A percentile compares a stretch with the other conserved stretches of the same genome.
Evolutionary conservation across 2,888 invertebrate species (phyloP).

Genomic region (Amphipyra tragopoginis): DNA sequence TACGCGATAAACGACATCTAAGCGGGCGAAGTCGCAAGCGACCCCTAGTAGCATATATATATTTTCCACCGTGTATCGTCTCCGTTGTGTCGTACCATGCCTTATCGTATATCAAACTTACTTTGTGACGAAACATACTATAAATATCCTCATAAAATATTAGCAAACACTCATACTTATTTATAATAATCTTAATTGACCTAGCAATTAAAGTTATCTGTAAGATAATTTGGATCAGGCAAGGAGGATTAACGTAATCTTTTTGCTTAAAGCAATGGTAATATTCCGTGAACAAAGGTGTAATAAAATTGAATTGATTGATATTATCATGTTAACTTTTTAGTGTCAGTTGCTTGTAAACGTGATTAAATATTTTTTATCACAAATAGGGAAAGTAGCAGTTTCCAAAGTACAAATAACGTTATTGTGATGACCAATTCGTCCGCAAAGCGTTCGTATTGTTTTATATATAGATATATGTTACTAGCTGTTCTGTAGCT

Average conservation of each 20-base stretch:
- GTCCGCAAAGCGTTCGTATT: too few relatives aligned
- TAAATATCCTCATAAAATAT: slow-evolving; percentile 24
- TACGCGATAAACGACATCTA: too few relatives aligned
- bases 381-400: background rate
- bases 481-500: too few relatives aligned
- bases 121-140: slow-evolving; percentile 6
- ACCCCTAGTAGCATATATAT: background rate
- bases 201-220: slow-evolving; percentile 13
- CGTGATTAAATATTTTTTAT: too few relatives aligned
- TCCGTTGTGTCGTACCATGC: background rate
- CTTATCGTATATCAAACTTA: slow-evolving; percentile 24
- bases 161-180: slow-evolving; percentile 14
- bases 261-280: slow-evolving; percentile 5
- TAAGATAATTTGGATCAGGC: slow-evolving; percentile 21
- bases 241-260: slow-evolving; percentile 19
- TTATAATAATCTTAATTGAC: slow-evolving; percentile 14
- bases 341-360: too few relatives aligned
- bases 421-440: too few relatives aligned
- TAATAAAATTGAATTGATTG: slow-evolving; percentile 11
- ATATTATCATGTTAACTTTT: too few relatives aligned
- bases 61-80: slow-evolving; percentile 4
- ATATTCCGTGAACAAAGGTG: slow-evolving; percentile 14
- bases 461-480: too few relatives aligned
- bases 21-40: too few relatives aligned
- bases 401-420: too few relatives aligned